Conservation (phyloP, 2,797 vertebrate species). For the Siniperca scherzeri region DNA sequence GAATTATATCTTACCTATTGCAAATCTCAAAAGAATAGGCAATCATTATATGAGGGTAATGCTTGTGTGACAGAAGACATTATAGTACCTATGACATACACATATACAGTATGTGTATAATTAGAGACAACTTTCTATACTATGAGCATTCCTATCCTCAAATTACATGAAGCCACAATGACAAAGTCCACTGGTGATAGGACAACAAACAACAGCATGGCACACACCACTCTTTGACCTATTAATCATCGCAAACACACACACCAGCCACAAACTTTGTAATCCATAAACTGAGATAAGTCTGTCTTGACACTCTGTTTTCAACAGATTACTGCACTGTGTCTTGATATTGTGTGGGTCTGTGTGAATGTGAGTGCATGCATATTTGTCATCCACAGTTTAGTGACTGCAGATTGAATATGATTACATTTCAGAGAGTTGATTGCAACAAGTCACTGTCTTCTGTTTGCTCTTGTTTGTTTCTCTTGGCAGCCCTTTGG, state of each 20-base stretch:
- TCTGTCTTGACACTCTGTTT: slow-evolving; percentile 44
- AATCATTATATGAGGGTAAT: too few species aligned
- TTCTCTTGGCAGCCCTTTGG: slow-evolving; percentile 52
- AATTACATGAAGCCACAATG: slow-evolving; percentile 56
- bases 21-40: slow-evolving; percentile 7
- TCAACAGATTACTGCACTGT: slow-evolving; percentile 43
- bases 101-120: background rate
- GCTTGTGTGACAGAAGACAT: background rate
- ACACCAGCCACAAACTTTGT: slow-evolving; percentile 22
- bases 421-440: slow-evolving; percentile 23
- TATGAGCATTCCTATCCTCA: slow-evolving; percentile 15
- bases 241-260: slow-evolving; percentile 56
- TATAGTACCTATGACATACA: background rate
- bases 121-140: background rate
- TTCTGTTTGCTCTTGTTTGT: slow-evolving; percentile 52
- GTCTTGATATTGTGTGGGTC: background rate
- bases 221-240: slow-evolving; percentile 78
- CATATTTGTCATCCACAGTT: background rate
- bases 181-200: slow-evolving; percentile 78
- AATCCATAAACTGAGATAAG: slow-evolving; percentile 49
- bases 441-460: slow-evolving; percentile 24
- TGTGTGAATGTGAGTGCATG: background rate
- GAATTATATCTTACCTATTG: background rate
- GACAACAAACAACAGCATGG: slow-evolving; percentile 76
- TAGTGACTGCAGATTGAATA: slow-evolving; percentile 7